Conservation (phyloP, 2,888 invertebrate genomes). For the Andrena marginata region DNA sequence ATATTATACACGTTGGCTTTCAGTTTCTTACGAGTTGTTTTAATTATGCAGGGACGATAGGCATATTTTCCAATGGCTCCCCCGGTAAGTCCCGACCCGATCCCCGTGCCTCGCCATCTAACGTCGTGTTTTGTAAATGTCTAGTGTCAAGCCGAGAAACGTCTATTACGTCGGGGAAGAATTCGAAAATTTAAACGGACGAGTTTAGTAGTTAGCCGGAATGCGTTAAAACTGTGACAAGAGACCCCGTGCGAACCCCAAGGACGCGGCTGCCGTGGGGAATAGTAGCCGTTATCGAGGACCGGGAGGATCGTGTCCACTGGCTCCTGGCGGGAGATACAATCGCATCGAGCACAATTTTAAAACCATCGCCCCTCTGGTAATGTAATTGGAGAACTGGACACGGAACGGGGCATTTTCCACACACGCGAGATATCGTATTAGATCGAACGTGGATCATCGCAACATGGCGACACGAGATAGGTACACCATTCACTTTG, state of each 20-base stretch:
- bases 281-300: constrained; percentile 23
- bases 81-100: constrained; percentile 23
- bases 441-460: constrained; percentile 44
- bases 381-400: constrained; percentile 12
- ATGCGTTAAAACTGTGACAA: constrained; percentile 62
- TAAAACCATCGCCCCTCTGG: constrained; percentile 12
- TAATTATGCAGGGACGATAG: constrained; percentile 3
- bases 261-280: constrained; percentile 23
- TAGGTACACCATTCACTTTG: constrained; percentile 51
- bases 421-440: constrained; percentile 26
- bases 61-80: constrained; percentile 32
- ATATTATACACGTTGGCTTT: too few relatives aligned
- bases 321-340: constrained; percentile 54
- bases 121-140: constrained; percentile 36
- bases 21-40: background rate
- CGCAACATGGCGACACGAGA: constrained; percentile 65
- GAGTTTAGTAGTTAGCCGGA: constrained; percentile 48
- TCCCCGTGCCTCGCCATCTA: constrained; percentile 53
- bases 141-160: constrained; percentile 52
- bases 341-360: constrained; percentile 19
- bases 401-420: constrained; percentile 17
- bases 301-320: constrained; percentile 5
- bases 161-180: constrained; percentile 62
- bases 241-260: constrained; percentile 22
- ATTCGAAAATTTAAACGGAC: constrained; percentile 74